Base-by-base conservation (phyloP, 2,888 invertebrate genomes). In the Acronicta leporina region DNA sequence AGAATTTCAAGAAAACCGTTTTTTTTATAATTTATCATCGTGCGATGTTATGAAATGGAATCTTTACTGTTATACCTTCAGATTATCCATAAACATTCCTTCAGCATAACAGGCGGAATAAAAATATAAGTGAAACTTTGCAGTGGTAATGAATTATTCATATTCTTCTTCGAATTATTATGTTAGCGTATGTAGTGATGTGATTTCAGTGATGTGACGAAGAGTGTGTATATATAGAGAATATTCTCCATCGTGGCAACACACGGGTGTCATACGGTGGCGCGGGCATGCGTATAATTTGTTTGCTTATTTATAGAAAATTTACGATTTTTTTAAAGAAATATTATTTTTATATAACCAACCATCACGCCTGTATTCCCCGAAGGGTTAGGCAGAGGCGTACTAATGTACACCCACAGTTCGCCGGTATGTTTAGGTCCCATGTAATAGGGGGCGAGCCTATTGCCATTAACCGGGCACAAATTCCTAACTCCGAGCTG, bases 121-220 rank as follows among this genome's bases (percentile, higher is more conserved):
- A 64, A 63, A 68, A 73, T 76, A 48, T 44, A 60, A 71, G 77
- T 66, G 46, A 65, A 64, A 77, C 63, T 68, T 71, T 62, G 55
- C 10, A 52, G 15, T 42, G 25, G 33, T 64, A 53, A 68, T 76
- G 75, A 68, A 77, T 76, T 49, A 76, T 76, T 76, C 77, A 76
- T 77, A 49, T 59, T 52, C 42, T 49, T 43, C 43, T 27, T 40
- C 43, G 71, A 71, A 68, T 76, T 71, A 74, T 77, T 68, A 68
- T 68, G 58, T 68, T 68, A 46, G 41, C 62, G 38, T 73, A 66
- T 74, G 77, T 63, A 58, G 53, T 63, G 56, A 73, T 59, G 63
- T 77, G 71, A 74, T 74, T 77, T 68, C 48, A 49, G 49, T 56
- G 56, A 57, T 63, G 50, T 58, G 67, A 65, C 47, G 40, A 7